Base-by-base conservation (phyloP, 2,888 invertebrate genomes). In the Mimachlamys varia region DNA sequence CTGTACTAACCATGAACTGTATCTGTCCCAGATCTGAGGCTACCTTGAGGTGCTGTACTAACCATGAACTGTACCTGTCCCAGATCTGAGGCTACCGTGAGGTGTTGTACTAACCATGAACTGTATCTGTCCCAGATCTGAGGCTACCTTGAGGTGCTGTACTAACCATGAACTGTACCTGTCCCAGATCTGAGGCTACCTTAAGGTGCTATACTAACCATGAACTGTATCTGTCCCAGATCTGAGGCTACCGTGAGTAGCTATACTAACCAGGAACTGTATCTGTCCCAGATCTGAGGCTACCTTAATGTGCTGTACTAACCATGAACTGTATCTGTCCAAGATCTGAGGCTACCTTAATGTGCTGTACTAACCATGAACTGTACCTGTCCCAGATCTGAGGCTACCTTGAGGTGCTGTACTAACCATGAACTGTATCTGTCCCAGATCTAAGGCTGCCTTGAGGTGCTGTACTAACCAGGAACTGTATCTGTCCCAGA, bases 61-160 rank as follows among this genome's bases (percentile, higher is more conserved):
- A 98, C 96, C 98, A 98, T 91, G 98, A 97, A 96, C 99, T 99
- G 91, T 98, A 98, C 95, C 99, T 97, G 96, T 99, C 99, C 99
- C 93, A 99, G 97, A 97, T 99, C 99, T 38, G 99, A 99, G 95
- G 97, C 97, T 0, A 99, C 97, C 97, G 99, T 99, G 87, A 99
- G 97, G 89, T 98, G 97, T 92, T 97, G 97, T 15, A 98, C 97
- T 95, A 98, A 98, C 96, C 98, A 98, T 91, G 98, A 97, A 96
- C 99, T 99, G 91, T 98, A 98, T 95, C 99, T 97, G 96, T 99
- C 99, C 99, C 93, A 99, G 97, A 97, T 99, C 99, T 38, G 99
- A 99, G 95, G 97, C 97, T 0, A 99, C 97, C 97, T 99, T 99
- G 87, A 99, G 97, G 89, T 98, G 97, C 92, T 97, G 97, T 15